Conservation (phyloP, 2,888 invertebrate genomes). For the Acanthosoma haemorrhoidale region DNA sequence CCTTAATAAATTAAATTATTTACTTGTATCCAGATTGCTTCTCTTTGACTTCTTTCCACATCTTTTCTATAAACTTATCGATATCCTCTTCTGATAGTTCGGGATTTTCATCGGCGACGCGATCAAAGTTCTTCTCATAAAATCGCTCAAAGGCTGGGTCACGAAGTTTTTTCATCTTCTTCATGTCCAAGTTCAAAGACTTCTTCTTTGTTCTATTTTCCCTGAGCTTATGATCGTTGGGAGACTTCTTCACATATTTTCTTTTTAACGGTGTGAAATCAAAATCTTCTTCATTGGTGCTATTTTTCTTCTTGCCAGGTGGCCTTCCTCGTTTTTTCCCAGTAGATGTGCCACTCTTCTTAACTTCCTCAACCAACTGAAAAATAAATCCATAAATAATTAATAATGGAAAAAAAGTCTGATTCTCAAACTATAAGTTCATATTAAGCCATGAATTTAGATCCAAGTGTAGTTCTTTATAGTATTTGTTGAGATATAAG, state of each 20-base stretch:
- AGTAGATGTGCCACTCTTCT: not conserved
- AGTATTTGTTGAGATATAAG: too few relatives aligned
- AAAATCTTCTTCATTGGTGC: not conserved
- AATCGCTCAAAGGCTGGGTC: conserved; percentile 31
- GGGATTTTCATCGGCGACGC: conserved; percentile 49
- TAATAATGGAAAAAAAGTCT: too few relatives aligned
- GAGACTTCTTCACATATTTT: conserved; percentile 15
- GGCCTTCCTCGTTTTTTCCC: conserved; percentile 28
- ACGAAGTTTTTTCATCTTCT: conserved; percentile 26
- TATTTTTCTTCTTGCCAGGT: conserved; percentile 8
- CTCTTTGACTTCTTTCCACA: conserved; percentile 40
- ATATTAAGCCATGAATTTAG: too few relatives aligned
- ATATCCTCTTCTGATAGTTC: conserved; percentile 45
- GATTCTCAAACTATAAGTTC: too few relatives aligned
- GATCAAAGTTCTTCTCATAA: conserved; percentile 35
- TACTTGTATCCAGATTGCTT: conserved; percentile 32
- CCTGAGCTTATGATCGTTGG: not conserved
- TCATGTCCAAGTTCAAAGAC: not conserved
- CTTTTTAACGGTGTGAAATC: conserved; percentile 27
- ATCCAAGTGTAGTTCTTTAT: too few relatives aligned
- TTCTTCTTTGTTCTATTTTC: conserved; percentile 16
- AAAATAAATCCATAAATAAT: too few relatives aligned
- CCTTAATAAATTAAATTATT: not conserved
- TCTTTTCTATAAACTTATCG: conserved; percentile 39
- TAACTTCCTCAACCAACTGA: too few relatives aligned